These are phyloP conservation scores for Pseudeuparius sepicola DNA, from an alignment of 2,888 invertebrate species.

Conservation along the genomic window DNA sequence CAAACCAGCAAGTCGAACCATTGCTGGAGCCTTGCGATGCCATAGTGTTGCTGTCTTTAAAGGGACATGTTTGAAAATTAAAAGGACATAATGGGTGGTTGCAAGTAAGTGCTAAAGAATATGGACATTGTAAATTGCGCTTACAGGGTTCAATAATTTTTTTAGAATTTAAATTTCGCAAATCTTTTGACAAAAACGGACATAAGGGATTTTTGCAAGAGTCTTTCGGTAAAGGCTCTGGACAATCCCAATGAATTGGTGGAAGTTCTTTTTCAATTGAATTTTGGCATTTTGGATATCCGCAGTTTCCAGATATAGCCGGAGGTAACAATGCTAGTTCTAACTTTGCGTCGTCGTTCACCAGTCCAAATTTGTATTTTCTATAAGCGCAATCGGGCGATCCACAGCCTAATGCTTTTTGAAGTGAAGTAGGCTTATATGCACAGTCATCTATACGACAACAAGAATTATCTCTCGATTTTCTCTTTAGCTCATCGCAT, in stretches of 20 bases:
- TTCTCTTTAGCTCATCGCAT: conserved; percentile 21
- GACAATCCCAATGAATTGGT: conserved; percentile 40
- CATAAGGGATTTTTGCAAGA: conserved; percentile 35
- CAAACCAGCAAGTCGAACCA: no score
- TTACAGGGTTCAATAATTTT: conserved; percentile 32
- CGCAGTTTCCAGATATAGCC: conserved; percentile 28
- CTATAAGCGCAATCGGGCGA: conserved; percentile 33
- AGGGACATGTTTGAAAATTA: conserved; percentile 20
- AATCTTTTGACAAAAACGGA: conserved; percentile 29
- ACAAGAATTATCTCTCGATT: conserved; percentile 6
- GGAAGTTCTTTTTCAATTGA: conserved; percentile 28
- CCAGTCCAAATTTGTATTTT: conserved; percentile 31
- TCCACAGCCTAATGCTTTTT: conserved; percentile 34
- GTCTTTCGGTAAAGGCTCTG: conserved; percentile 36
- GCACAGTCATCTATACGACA: conserved; percentile 22
- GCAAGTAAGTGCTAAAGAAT: conserved; percentile 29
- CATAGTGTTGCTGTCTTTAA: no score
- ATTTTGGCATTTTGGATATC: conserved; percentile 31
- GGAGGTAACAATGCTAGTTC: conserved; percentile 29
- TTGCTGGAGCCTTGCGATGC: no score
- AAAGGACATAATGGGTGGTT: conserved; percentile 23
- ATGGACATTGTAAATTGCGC: conserved; percentile 32
- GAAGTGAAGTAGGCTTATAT: no score
- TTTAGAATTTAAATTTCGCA: conserved; percentile 28
- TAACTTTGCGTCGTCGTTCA: conserved; percentile 30